A percentile compares a stretch with the other conserved stretches of the same genome.
Evolutionary conservation across 1,140 invertebrate genomes (phyloP).

Genomic region (Pogonognathellus flavescens): DNA sequence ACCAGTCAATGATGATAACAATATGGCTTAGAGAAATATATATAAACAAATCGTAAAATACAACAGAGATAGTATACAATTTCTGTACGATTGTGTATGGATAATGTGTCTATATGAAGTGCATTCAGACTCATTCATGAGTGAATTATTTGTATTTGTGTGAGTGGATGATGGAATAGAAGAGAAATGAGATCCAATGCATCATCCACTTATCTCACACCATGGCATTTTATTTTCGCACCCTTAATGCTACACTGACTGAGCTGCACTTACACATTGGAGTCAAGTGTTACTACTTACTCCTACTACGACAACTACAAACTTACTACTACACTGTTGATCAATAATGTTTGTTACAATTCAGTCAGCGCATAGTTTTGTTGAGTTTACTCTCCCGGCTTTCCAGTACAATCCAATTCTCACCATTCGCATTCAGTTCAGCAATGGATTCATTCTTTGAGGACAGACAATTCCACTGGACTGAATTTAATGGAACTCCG

Average conservation of each 20-base stretch:
- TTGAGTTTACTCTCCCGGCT: background rate
- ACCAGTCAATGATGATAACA: background rate
- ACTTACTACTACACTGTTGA: background rate
- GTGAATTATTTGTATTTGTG: constrained; percentile 42
- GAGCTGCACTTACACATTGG: background rate
- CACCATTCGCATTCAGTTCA: constrained; percentile 35
- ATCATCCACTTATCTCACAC: constrained; percentile 46
- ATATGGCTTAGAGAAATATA: constrained; percentile 9
- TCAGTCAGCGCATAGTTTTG: background rate
- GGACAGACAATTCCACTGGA: constrained; percentile 1
- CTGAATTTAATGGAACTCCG: constrained; percentile 1
- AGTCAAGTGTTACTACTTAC: background rate
- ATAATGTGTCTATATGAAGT: background rate
- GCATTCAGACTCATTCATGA: constrained; percentile 35
- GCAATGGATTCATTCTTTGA: background rate
- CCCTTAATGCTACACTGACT: background rate
- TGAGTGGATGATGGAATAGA: constrained; percentile 34
- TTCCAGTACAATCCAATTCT: background rate
- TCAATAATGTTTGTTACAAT: constrained; percentile 38
- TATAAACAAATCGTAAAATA: constrained; percentile 34
- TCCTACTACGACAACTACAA: no score
- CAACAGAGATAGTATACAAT: background rate
- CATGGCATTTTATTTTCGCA: constrained; percentile 32
- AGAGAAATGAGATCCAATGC: constrained; percentile 28
- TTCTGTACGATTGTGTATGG: background rate